Base-by-base conservation (phyloP, 2,888 invertebrate species). In the Rotaria macrura region DNA sequence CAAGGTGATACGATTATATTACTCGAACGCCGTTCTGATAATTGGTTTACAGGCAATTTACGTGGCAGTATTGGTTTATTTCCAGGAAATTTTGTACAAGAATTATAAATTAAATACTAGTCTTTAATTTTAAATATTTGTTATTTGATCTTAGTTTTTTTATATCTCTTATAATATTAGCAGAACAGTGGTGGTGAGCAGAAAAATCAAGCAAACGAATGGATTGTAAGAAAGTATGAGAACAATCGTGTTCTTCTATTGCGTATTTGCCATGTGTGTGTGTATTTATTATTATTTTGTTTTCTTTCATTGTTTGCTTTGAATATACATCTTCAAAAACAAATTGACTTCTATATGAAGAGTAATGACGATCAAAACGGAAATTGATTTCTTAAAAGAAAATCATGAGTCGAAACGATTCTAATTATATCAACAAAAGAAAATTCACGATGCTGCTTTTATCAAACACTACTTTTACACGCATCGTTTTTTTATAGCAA, bases 71-170 rank as follows among this genome's bases (percentile, higher is more conserved):
- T 79, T 43, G 79, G 79, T 43, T 79, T 79, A 79, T 79, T 79
- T 79, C 79, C 79, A n/a, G 79, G 79, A 25, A 79, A 79, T 79
- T 79, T 79, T 40, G 79, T 79, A 0, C 43, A 79, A 79, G 79
- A 79, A 43, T 17, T 79, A 12, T 79, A 79, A 79, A 65, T 57
- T 25, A 2, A 54, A 54, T 23, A 52, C 52, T 52, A 52, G 52
- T 52, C 52, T 52, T 52, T 52, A 52, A 52, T 52, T 52, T 52
- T 52, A 23, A 52, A 52, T 52, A 52, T 52, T 52, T 52, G 52
- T 52, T 23, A 52, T 23, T 52, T 20, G 52, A 52, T 52, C 20
- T 52, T 5, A 52, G 23, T 20, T 14, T 29, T n/a, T 34, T 65
- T 34, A 17, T 14, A 34, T 20, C 14, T 17, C 14, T 34, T 5